Conservation (phyloP, 2,888 invertebrate species). For the Drosophila subquinaria region DNA sequence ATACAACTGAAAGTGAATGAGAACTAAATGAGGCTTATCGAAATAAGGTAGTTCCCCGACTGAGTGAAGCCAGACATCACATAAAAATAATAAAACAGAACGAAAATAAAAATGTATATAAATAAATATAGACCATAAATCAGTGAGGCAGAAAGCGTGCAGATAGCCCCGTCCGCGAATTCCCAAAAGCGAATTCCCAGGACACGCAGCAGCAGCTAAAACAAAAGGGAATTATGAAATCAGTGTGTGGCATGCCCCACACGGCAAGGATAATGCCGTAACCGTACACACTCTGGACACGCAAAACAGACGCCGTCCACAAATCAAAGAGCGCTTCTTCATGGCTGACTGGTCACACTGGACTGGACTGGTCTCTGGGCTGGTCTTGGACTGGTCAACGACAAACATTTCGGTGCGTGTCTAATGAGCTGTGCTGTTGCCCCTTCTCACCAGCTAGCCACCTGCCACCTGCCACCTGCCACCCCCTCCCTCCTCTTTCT, state of each 20-base stretch:
- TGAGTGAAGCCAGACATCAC: conserved; percentile 39
- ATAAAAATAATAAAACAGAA: conserved; percentile 50
- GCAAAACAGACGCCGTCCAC: conserved; percentile 54
- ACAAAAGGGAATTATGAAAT: conserved; percentile 54
- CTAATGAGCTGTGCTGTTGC: conserved; percentile 76
- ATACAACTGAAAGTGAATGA: conserved; percentile 49
- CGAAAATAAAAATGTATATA: conserved; percentile 56
- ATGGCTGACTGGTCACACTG: conserved; percentile 65
- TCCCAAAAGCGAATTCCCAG: conserved; percentile 24
- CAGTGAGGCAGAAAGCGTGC: conserved; percentile 73
- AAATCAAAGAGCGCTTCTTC: conserved; percentile 69
- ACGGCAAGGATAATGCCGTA: conserved; percentile 11
- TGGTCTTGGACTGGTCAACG: conserved; percentile 17
- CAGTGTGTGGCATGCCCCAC: conserved; percentile 9
- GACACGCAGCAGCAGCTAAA: conserved; percentile 38
- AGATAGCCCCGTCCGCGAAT: conserved; percentile 56
- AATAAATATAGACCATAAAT: conserved; percentile 75
- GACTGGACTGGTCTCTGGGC: conserved; percentile 10
- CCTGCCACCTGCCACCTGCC: background rate
- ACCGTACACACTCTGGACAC: conserved; percentile 19
- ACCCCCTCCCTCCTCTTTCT: background rate
- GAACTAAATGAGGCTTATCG: conserved; percentile 77
- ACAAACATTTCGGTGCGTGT: conserved; percentile 76
- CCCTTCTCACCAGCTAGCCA: conserved; percentile 8
- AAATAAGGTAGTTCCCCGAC: conserved; percentile 29